These are phyloP conservation scores for Zapus hudsonius DNA, from an alignment of 2,113 vertebrate species.

Conservation along the genomic window DNA sequence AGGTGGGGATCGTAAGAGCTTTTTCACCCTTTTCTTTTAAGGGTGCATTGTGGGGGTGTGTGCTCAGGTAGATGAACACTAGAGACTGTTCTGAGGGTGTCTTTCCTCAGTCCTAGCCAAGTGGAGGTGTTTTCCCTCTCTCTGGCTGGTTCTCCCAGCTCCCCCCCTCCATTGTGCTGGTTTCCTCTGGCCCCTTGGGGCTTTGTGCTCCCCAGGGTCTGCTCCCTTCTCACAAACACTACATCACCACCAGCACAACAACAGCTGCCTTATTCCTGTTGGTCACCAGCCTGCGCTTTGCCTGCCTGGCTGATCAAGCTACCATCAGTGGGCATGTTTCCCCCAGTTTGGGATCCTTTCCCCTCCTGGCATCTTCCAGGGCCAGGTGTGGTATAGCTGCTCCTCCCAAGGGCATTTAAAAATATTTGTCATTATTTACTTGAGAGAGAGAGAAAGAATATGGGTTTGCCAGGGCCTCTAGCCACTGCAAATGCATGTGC, in stretches of 20 bases:
- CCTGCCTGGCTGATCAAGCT: fast-evolving
- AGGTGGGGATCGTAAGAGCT: neutral
- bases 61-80: too few species aligned
- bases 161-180: neutral
- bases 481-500: too few species aligned
- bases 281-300: neutral
- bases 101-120: neutral
- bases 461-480: too few species aligned
- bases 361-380: neutral
- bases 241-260: fast-evolving
- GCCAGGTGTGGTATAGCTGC: too few species aligned
- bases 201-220: neutral
- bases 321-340: neutral
- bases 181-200: neutral
- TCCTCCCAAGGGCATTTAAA: neutral
- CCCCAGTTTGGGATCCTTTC: too few species aligned
- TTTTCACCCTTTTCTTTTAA: neutral
- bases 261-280: neutral
- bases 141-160: neutral
- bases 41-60: neutral
- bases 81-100: neutral
- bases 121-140: neutral
- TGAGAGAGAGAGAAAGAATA: too few species aligned
- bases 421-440: too few species aligned
- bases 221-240: constrained; percentile 40